Evolutionary conservation across 2,113 vertebrate species (phyloP).

Genomic region (Callipepla squamata): DNA sequence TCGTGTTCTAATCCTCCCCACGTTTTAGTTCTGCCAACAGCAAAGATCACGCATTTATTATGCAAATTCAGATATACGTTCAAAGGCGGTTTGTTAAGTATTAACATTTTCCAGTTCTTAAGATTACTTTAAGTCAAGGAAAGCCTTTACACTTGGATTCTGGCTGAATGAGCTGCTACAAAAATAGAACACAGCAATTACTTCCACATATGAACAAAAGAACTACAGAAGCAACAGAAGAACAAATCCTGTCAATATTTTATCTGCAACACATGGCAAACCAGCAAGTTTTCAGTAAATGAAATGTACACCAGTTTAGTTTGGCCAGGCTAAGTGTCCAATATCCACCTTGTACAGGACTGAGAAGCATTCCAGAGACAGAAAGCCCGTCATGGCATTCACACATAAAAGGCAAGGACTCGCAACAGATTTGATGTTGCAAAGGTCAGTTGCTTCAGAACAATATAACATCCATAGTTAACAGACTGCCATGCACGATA

Average conservation of each 20-base stretch:
- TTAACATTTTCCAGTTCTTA: conserved; percentile 53
- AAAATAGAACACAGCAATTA: conserved; percentile 17
- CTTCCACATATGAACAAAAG: conserved; percentile 1
- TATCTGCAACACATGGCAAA: not conserved
- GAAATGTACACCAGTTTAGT: not conserved
- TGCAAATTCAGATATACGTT: conserved; percentile 33
- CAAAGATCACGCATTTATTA: conserved; percentile 47
- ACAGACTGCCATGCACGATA: not conserved
- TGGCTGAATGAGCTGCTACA: conserved; percentile 9
- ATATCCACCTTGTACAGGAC: not conserved
- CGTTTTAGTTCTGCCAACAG: conserved; percentile 51
- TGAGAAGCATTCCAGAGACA: not conserved
- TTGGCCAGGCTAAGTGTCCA: not conserved
- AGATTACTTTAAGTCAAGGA: conserved; percentile 40
- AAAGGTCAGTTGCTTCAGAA: not conserved
- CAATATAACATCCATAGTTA: not conserved
- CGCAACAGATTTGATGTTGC: not conserved
- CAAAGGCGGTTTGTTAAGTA: not conserved
- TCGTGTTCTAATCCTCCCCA: conserved; percentile 13
- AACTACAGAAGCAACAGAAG: not conserved
- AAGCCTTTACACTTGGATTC: conserved; percentile 40
- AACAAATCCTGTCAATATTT: conserved; percentile 26
- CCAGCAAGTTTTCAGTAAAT: conserved; percentile 23
- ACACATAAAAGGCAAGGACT: not conserved
- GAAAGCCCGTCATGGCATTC: not conserved